Percentiles rank a stretch among this genome's conserved stretches.
Conservation (phyloP, 2,113 vertebrate genomes). For the Microtus pennsylvanicus region DNA sequence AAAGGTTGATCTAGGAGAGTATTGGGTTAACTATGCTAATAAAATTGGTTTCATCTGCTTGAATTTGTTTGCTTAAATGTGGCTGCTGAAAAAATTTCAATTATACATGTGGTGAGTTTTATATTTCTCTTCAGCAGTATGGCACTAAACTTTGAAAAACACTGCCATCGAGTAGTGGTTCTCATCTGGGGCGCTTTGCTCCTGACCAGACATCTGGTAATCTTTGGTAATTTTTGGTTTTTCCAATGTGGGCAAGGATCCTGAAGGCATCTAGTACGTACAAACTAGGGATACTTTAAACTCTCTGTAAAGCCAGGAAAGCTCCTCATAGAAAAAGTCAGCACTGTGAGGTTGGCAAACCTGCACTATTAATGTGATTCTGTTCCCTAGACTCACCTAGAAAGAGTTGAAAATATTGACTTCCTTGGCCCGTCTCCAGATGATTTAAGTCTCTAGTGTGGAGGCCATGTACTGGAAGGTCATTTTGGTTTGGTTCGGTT, state of each 20-base stretch:
- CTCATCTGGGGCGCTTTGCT: background rate
- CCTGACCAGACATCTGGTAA: background rate
- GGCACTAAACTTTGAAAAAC: background rate
- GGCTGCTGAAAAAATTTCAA: conserved; percentile 9
- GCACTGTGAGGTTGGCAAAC: background rate
- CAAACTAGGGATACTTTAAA: background rate
- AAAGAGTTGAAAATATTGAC: background rate
- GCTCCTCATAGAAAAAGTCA: background rate
- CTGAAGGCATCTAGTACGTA: background rate
- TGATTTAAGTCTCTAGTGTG: background rate
- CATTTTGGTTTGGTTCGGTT: background rate
- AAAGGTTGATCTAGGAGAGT: background rate
- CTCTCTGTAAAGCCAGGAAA: background rate
- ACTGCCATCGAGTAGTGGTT: background rate
- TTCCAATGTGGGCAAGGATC: background rate
- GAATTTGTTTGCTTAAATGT: conserved; percentile 37
- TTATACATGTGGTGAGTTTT: background rate
- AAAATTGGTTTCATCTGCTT: conserved; percentile 29
- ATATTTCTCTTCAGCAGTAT: background rate
- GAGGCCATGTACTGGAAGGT: background rate
- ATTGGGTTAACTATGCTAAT: background rate
- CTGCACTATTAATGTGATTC: background rate
- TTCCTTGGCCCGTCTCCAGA: background rate
- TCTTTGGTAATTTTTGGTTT: background rate
- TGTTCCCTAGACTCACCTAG: background rate